Evolutionary conservation across 1,140 invertebrate species (phyloP), one percentile per base, ranked within the genome.

Genomic region (Caerostris darwini): DNA sequence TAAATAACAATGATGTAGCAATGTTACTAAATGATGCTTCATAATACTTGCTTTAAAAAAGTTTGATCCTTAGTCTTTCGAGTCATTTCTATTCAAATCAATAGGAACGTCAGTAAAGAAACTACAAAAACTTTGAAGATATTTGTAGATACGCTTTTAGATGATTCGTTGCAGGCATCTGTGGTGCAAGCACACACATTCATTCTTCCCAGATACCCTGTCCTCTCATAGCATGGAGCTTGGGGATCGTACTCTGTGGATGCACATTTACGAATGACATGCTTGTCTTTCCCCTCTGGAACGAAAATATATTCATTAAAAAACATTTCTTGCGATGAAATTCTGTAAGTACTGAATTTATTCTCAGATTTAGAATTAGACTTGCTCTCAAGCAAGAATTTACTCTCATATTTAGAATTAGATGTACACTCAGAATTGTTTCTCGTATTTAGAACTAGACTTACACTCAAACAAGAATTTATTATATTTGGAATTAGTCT

Each of bases 191-290:
- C 19, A 5, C 90, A 91, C 8, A 91, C 34, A 50, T 7, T 59
- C 54, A 91, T 81, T 10, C 90, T 57, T 34, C 90, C 90, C 59
- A 57, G 34, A 34, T 59, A 54, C 4, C 90, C 90, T 4, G 90
- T 91, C n/a, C 90, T 91, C 14, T 81, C 50, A 17, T 50, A 91
- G 12, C 90, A 91, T 19, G 19, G n/a, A 34, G 34, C 53, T 3
- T 82, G 14, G 6, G 90, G 71, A 54, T 91, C 71, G 50, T 82
- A 61, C 1, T 50, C 56, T 56, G 69, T 14, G 7, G 90, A 34
- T 4, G 69, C 90, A 54, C 90, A 91, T 7, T 81, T 8, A 12
- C 90, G 90, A 61, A 91, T 77, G 2, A 91, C n/a, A 19, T 81
- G 19, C 10, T 17, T 81, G n/a, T 91, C 90, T 81, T 56, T n/a